Conservation (phyloP, 1,140 invertebrate genomes). For the Aleiodes sp. region DNA sequence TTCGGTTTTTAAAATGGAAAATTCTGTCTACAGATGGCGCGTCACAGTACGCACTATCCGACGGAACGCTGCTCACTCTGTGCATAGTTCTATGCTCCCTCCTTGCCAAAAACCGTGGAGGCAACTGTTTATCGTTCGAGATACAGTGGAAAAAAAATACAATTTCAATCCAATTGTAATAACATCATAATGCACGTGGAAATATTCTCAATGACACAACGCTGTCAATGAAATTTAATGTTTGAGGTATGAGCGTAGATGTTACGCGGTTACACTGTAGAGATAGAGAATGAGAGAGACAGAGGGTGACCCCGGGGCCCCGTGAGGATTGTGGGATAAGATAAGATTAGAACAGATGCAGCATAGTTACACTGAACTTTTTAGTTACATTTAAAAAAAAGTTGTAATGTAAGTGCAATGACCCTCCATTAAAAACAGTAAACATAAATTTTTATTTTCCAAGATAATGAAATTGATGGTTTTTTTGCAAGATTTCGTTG, state of each 20-base stretch:
- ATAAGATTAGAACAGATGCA: conserved; percentile 55
- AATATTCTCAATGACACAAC: not conserved
- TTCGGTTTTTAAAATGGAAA: not conserved
- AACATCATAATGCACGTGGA: not conserved
- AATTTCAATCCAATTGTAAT: not conserved
- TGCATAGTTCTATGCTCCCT: no score
- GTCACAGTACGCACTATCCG: conserved; percentile 25
- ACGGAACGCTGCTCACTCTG: conserved; percentile 35
- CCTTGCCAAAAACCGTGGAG: conserved; percentile 20
- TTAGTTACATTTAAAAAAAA: not conserved
- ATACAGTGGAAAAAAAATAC: not conserved
- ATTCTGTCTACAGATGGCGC: not conserved
- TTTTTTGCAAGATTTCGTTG: no score
- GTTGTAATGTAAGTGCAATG: conserved; percentile 28
- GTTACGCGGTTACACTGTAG: not conserved
- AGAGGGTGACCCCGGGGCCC: not conserved
- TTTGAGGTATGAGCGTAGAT: conserved; percentile 15
- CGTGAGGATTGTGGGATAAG: conserved; percentile 54
- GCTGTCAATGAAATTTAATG: conserved; percentile 2
- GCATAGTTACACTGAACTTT: conserved; percentile 30
- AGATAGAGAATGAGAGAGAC: not conserved
- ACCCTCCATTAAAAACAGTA: conserved; percentile 5
- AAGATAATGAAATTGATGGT: no score
- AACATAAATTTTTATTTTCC: no score
- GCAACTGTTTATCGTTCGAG: conserved; percentile 34